These are phyloP conservation scores for Podarcis raffonei DNA, from an alignment of 2,113 vertebrate genomes.

Conservation along the genomic window DNA sequence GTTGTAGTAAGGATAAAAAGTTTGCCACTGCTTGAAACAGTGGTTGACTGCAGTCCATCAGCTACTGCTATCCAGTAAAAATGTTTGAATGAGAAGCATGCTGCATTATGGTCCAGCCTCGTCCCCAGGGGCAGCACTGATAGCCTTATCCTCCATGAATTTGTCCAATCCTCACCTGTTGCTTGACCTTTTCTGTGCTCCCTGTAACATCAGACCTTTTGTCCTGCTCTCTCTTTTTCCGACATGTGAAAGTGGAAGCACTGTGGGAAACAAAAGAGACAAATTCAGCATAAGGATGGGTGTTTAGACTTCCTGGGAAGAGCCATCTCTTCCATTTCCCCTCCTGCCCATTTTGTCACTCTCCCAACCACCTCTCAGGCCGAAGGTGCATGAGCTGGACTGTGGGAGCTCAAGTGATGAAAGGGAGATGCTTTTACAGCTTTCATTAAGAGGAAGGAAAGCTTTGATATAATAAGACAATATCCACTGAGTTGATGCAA, in stretches of 20 bases:
- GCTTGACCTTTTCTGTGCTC: not conserved
- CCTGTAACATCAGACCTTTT: not conserved
- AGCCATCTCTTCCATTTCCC: not conserved
- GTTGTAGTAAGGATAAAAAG: no score
- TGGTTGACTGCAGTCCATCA: no score
- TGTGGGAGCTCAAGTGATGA: slow-evolving; percentile 56
- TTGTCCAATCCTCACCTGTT: not conserved
- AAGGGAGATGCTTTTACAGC: slow-evolving; percentile 54
- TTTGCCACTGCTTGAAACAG: no score
- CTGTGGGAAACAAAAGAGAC: not conserved
- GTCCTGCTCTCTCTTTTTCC: not conserved
- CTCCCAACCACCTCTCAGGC: slow-evolving; percentile 20
- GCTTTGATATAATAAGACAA: slow-evolving; percentile 62
- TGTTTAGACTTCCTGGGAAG: slow-evolving; percentile 11
- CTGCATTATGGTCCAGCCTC: no score
- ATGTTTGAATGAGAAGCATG: no score
- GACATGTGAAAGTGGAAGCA: not conserved
- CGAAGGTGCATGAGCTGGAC: slow-evolving; percentile 25
- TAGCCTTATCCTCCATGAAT: no score
- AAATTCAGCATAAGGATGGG: not conserved
- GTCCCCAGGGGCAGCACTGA: no score
- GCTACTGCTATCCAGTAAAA: no score
- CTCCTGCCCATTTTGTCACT: slow-evolving; percentile 27
- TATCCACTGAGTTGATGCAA: slow-evolving; percentile 68
- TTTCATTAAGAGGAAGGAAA: slow-evolving; percentile 56